Evolutionary conservation across 2,888 invertebrate species (phyloP).

Genomic region (Ormyrus labotus): DNA sequence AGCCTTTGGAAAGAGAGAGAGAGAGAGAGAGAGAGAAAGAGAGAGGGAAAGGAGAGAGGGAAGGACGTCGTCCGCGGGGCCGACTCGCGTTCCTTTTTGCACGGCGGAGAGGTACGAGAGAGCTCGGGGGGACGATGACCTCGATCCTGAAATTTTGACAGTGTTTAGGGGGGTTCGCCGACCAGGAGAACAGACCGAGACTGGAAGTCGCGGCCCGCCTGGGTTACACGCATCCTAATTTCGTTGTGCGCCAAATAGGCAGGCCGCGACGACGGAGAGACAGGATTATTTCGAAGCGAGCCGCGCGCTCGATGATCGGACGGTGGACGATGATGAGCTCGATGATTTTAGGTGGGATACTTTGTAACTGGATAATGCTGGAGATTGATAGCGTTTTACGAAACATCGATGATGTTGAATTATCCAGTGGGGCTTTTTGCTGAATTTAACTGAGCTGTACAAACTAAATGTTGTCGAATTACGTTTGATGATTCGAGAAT

Average conservation of each 20-base stretch:
- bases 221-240: slow-evolving; percentile 46
- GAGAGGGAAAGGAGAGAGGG: neutral
- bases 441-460: too few relatives aligned
- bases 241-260: slow-evolving; percentile 47
- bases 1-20: neutral
- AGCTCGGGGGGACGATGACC: slow-evolving; percentile 40
- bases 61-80: neutral
- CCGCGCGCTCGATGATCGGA: neutral
- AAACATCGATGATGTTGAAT: too few relatives aligned
- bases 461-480: too few relatives aligned
- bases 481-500: too few relatives aligned
- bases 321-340: too few relatives aligned
- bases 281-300: neutral
- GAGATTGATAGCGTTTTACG: too few relatives aligned
- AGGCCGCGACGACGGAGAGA: neutral
- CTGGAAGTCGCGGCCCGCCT: slow-evolving; percentile 4
- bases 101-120: neutral
- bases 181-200: slow-evolving; percentile 63
- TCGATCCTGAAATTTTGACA: slow-evolving; percentile 66
- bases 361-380: too few relatives aligned
- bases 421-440: too few relatives aligned
- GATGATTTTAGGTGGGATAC: too few relatives aligned
- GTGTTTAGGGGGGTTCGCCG: slow-evolving; percentile 68
- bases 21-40: slow-evolving; percentile 1
- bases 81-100: slow-evolving; percentile 1